These are phyloP conservation scores for Triops longicaudatus DNA, from an alignment of 1,140 invertebrate species.

Conservation along the genomic window DNA sequence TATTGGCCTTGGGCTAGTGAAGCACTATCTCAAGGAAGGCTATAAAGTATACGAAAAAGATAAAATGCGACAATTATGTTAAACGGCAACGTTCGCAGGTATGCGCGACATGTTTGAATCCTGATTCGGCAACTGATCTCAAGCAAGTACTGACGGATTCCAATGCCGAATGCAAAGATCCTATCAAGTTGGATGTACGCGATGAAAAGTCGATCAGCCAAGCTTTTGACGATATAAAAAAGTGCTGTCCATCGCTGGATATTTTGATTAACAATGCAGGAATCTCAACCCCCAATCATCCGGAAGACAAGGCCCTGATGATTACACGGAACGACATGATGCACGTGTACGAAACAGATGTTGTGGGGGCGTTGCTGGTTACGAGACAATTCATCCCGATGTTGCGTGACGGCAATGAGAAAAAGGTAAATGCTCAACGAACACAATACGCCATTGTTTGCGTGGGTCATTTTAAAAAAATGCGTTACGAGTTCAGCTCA, in stretches of 20 bases:
- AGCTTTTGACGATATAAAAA: conserved; percentile 13
- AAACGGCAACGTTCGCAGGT: conserved; percentile 17
- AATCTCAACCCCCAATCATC: conserved; percentile 24
- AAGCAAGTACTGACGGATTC: conserved; percentile 19
- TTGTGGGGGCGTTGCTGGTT: conserved; percentile 24
- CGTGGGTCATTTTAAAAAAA: not conserved
- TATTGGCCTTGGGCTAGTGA: conserved; percentile 23
- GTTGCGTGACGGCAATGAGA: conserved; percentile 23
- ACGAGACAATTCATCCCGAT: conserved; percentile 21
- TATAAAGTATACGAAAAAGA: conserved; percentile 21
- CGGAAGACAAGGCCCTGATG: conserved; percentile 22
- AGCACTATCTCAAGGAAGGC: conserved; percentile 27
- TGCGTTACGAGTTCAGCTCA: not conserved
- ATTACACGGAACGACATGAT: conserved; percentile 26
- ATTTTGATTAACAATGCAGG: conserved; percentile 28
- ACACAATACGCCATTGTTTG: not conserved
- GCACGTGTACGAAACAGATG: conserved; percentile 25
- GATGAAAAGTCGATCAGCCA: conserved; percentile 24
- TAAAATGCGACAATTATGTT: not conserved
- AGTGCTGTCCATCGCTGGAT: conserved; percentile 10
- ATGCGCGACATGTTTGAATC: conserved; percentile 7
- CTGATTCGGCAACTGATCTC: not conserved
- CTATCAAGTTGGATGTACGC: conserved; percentile 22
- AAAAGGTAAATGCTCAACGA: conserved; percentile 17
- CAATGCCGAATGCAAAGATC: conserved; percentile 19